Percentiles rank a stretch among this genome's conserved stretches.
Conservation (phyloP, 2,888 invertebrate genomes). For the Allolobophora icterica region DNA sequence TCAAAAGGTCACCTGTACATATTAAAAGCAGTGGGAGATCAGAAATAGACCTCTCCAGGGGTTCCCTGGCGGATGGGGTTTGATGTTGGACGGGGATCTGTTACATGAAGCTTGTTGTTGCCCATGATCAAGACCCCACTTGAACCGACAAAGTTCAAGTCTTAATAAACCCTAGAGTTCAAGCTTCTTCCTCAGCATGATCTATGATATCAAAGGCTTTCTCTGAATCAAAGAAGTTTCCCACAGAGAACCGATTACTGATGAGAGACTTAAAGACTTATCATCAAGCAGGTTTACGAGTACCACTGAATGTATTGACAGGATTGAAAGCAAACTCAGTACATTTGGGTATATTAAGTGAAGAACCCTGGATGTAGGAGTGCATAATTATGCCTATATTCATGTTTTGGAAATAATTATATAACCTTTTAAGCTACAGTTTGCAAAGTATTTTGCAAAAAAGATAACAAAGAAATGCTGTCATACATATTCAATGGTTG, state of each 20-base stretch:
- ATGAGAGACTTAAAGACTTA: background rate
- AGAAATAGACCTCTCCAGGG: background rate
- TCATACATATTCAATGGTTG: no score
- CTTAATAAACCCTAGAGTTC: background rate
- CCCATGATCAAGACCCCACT: background rate
- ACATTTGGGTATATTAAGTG: no score
- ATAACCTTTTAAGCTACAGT: no score
- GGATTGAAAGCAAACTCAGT: no score
- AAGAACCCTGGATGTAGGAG: no score
- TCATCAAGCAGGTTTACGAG: no score
- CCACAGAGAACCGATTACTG: background rate
- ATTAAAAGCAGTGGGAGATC: background rate
- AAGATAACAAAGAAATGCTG: no score
- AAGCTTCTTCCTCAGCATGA: conserved; percentile 8
- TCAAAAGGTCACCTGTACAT: background rate
- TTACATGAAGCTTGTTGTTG: background rate
- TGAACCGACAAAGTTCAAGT: background rate
- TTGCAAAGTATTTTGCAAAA: no score
- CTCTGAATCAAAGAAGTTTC: background rate
- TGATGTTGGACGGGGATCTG: background rate
- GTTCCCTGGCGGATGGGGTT: background rate
- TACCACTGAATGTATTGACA: no score
- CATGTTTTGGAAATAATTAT: no score
- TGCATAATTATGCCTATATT: no score
- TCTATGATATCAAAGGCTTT: background rate